phyloP scores from a whole-genome alignment of 1,140 invertebrate species.

The Oedothorax gibbosus region DNA sequence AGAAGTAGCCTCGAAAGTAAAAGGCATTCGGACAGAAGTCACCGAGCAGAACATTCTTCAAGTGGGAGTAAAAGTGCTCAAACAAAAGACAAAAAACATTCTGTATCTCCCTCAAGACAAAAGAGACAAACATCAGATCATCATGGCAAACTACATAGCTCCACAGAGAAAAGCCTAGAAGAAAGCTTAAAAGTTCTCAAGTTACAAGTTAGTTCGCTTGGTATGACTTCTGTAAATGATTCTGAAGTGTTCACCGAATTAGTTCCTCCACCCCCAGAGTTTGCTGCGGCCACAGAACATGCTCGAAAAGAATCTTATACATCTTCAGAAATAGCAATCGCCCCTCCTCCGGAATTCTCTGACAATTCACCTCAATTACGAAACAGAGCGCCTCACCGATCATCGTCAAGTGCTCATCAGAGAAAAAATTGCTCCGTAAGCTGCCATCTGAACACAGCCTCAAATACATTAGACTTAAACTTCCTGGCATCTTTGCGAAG shows the following conservation, averaged over 20 bases:
- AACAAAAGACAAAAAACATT: conserved; percentile 34
- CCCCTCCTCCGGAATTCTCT: conserved; percentile 63
- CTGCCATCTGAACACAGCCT: conserved; percentile 36
- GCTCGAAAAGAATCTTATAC: conserved; percentile 41
- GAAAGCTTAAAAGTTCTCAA: conserved; percentile 61
- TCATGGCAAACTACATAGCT: conserved; percentile 3
- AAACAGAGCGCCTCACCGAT: conserved; percentile 20
- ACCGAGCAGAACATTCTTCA: neutral
- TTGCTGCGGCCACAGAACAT: conserved; percentile 57
- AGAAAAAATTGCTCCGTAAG: conserved; percentile 42
- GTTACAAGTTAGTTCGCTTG: conserved; percentile 63
- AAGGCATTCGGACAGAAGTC: conserved; percentile 6
- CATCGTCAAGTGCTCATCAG: conserved; percentile 27
- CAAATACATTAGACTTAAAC: conserved; percentile 43
- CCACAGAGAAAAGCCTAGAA: conserved; percentile 54
- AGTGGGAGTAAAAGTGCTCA: conserved; percentile 46
- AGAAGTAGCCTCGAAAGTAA: neutral
- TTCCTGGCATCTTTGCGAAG: conserved; percentile 37
- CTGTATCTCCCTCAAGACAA: neutral
- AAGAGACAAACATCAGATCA: conserved; percentile 7
- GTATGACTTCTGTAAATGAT: conserved; percentile 63
- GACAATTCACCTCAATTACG: conserved; percentile 53
- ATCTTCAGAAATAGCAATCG: conserved; percentile 54
- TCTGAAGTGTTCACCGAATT: conserved; percentile 64
- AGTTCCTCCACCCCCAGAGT: conserved; percentile 65